phyloP scores from a whole-genome alignment of 2,888 invertebrate genomes.

The Euproctis similis region DNA sequence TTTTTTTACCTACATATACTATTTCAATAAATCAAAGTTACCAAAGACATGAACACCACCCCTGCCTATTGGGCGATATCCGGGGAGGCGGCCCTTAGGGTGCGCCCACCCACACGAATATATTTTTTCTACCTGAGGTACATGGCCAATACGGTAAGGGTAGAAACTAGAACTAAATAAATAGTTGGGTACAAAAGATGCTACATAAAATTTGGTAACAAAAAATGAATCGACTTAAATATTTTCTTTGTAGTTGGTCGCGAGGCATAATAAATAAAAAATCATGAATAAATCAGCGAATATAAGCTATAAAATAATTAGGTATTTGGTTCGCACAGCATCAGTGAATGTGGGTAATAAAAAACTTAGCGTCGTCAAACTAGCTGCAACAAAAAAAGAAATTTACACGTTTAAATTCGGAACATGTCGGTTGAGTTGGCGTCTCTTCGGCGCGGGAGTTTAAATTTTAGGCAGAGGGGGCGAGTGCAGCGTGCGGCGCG shows the following conservation, averaged over 20 bases:
- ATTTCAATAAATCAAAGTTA: slow-evolving; percentile 17
- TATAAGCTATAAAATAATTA: too few relatives aligned
- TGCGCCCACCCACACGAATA: slow-evolving; percentile 20
- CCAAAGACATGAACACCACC: slow-evolving; percentile 27
- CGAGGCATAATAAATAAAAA: slow-evolving; percentile 13
- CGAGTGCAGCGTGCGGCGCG: slow-evolving; percentile 10
- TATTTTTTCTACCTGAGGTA: slow-evolving; percentile 1
- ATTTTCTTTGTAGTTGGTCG: slow-evolving; percentile 13
- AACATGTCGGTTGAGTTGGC: slow-evolving; percentile 42
- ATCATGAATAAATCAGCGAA: too few relatives aligned
- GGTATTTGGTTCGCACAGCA: slow-evolving; percentile 32
- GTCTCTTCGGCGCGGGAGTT: slow-evolving; percentile 42
- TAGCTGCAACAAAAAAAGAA: slow-evolving; percentile 44
- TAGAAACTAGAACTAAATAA: slow-evolving; percentile 5
- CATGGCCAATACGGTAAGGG: not conserved
- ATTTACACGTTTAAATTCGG: slow-evolving; percentile 35
- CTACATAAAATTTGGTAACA: slow-evolving; percentile 2
- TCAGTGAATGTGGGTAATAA: slow-evolving; percentile 9
- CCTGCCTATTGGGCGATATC: slow-evolving; percentile 36
- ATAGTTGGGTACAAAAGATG: slow-evolving; percentile 3
- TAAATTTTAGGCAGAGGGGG: slow-evolving; percentile 41
- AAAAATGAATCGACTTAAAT: slow-evolving; percentile 1
- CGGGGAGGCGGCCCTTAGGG: slow-evolving; percentile 38
- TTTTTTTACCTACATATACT: not conserved
- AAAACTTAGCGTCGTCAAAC: slow-evolving; percentile 9